Evolutionary conservation across 2,888 invertebrate species (phyloP).

Genomic region (Strigamia transsilvanica): DNA sequence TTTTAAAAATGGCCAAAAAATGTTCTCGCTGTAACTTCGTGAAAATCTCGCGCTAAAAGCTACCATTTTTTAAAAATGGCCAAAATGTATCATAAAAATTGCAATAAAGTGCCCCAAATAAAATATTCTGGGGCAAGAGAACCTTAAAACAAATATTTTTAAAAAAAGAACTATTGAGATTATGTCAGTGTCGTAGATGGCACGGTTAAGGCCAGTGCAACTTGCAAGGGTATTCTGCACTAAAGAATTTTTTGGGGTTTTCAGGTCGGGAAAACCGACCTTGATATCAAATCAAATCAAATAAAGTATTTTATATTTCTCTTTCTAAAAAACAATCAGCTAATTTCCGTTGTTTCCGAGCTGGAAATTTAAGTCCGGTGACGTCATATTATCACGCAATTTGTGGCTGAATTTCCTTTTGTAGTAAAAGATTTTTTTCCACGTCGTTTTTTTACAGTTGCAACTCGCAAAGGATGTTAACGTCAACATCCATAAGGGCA

Average conservation of each 20-base stretch:
- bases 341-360: neutral
- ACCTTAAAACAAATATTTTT: too few species aligned
- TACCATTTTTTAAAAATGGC: too few species aligned
- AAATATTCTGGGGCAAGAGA: too few species aligned
- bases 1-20: too few species aligned
- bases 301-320: too few species aligned
- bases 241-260: neutral
- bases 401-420: constrained; percentile 28
- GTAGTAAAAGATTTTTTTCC: constrained; percentile 12
- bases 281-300: too few species aligned
- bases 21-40: too few species aligned
- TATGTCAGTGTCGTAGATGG: constrained; percentile 34
- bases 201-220: constrained; percentile 10
- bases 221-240: neutral
- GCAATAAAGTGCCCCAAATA: too few species aligned
- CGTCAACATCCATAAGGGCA: constrained; percentile 22
- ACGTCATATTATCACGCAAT: constrained; percentile 14
- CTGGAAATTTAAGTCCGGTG: neutral
- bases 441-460: neutral
- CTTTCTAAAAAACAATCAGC: too few species aligned
- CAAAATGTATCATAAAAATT: too few species aligned
- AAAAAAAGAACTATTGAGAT: neutral
- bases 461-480: neutral
- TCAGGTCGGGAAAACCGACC: neutral
- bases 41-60: too few species aligned